Percentiles rank a stretch among this genome's conserved stretches.
These are phyloP conservation scores for Clusia tigrina DNA, from an alignment of 2,888 invertebrate genomes.

Conservation along the genomic window DNA sequence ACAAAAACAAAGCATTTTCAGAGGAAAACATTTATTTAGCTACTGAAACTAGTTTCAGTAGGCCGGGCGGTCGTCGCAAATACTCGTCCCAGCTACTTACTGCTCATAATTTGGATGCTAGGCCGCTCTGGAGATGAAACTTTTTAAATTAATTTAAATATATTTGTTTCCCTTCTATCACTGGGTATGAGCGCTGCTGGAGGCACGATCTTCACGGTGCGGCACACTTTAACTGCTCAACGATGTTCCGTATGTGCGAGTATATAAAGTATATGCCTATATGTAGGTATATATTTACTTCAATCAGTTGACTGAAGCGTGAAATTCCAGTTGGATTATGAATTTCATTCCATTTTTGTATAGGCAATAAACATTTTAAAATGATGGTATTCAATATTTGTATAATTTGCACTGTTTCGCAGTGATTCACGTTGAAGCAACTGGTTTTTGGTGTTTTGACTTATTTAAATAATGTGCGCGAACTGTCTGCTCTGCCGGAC, in stretches of 20 bases:
- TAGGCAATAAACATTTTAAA: too few relatives aligned
- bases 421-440: conserved; percentile 19
- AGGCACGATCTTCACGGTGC: background rate
- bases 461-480: background rate
- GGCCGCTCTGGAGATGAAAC: too few relatives aligned
- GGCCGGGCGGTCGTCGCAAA: too few relatives aligned
- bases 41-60: background rate
- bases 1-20: too few relatives aligned
- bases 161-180: too few relatives aligned
- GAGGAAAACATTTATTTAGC: background rate
- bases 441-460: conserved; percentile 21
- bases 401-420: conserved; percentile 3
- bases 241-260: background rate
- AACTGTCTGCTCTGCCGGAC: background rate
- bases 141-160: too few relatives aligned
- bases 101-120: too few relatives aligned
- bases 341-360: too few relatives aligned
- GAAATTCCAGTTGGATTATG: conserved; percentile 15
- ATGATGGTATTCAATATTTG: background rate
- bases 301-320: conserved; percentile 2
- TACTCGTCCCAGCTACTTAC: too few relatives aligned
- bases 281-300: background rate
- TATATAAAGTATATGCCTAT: background rate
- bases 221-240: background rate
- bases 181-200: too few relatives aligned